Percentiles rank a stretch among this genome's conserved stretches.
phyloP scores from a whole-genome alignment of 2,888 invertebrate genomes.

The Cremastobaeus sp. region DNA sequence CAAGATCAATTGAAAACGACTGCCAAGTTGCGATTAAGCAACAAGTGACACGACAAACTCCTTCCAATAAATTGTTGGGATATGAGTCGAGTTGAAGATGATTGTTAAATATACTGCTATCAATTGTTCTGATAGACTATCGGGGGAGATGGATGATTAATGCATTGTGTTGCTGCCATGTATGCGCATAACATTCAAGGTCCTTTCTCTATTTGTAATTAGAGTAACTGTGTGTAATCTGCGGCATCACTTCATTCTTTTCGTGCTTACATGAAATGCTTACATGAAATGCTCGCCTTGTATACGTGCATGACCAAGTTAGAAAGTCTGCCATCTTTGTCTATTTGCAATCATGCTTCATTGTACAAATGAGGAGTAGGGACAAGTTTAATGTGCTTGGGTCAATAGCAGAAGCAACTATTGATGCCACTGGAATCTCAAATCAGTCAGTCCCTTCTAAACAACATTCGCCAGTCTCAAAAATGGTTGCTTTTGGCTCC shows the following conservation, averaged over 20 bases:
- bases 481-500: no score
- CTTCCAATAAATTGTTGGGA: constrained; percentile 12
- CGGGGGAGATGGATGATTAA: constrained; percentile 65
- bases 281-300: constrained; percentile 50
- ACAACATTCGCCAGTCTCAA: no score
- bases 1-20: neutral
- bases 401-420: no score
- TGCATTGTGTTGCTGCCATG: constrained; percentile 67
- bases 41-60: constrained; percentile 1
- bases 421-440: no score
- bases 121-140: constrained; percentile 64
- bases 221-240: constrained; percentile 43
- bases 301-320: constrained; percentile 52
- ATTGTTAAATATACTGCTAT: constrained; percentile 53
- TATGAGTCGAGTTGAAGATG: constrained; percentile 9
- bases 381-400: no score
- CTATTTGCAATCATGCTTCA: no score
- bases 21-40: neutral
- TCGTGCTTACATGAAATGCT: constrained; percentile 38
- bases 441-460: no score
- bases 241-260: constrained; percentile 23
- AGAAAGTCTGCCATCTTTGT: neutral
- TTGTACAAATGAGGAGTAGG: no score
- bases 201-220: constrained; percentile 60
- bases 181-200: constrained; percentile 67